Evolutionary conservation across 2,888 invertebrate species (phyloP).

Genomic region (Timema podura): DNA sequence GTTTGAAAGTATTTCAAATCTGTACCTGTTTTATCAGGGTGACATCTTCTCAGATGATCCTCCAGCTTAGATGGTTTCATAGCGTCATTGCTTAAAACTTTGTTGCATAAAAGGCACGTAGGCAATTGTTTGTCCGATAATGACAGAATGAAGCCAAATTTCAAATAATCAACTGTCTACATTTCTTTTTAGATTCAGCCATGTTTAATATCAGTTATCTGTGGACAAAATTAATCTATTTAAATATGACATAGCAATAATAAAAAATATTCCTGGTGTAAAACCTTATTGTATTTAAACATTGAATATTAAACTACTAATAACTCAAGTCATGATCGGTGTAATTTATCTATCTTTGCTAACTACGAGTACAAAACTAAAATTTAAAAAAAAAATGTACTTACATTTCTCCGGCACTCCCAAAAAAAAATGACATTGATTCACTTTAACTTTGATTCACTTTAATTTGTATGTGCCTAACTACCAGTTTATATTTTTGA

Average conservation of each 20-base stretch:
- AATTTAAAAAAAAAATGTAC: constrained; percentile 2
- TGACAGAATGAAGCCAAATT: constrained; percentile 25
- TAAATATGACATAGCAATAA: background rate
- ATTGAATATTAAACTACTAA: too few species aligned
- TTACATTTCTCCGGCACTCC: constrained; percentile 16
- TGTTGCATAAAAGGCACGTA: constrained; percentile 24
- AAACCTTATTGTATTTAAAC: too few species aligned
- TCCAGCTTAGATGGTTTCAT: constrained; percentile 35
- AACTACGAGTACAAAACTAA: background rate
- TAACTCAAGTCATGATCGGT: background rate
- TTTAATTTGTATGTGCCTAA: constrained; percentile 18
- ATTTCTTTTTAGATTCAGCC: constrained; percentile 29
- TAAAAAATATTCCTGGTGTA: background rate
- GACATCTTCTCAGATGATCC: constrained; percentile 37
- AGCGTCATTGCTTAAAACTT: constrained; percentile 31
- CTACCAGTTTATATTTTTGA: constrained; percentile 12
- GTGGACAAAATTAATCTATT: constrained; percentile 4
- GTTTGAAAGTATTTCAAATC: constrained; percentile 36
- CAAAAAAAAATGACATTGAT: constrained; percentile 17
- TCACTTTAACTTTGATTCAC: constrained; percentile 18
- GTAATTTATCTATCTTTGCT: background rate
- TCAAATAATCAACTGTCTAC: constrained; percentile 33
- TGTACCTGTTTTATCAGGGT: constrained; percentile 35
- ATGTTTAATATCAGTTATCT: constrained; percentile 12
- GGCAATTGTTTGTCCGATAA: constrained; percentile 25